Percentiles rank a stretch among this genome's conserved stretches.
Conservation (phyloP, 1,140 invertebrate species). For the Ostrea denselamellosa region DNA sequence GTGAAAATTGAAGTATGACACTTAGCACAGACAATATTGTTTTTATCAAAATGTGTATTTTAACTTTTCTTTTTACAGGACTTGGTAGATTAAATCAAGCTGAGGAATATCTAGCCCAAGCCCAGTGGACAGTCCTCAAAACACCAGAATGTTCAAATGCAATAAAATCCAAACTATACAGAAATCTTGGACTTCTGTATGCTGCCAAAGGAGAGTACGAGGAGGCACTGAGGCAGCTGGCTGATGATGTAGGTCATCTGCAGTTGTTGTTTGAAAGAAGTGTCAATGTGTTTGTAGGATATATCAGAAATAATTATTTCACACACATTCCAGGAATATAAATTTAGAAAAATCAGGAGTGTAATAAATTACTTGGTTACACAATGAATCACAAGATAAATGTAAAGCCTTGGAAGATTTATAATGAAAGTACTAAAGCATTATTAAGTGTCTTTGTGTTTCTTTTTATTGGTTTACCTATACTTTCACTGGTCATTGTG, state of each 20-base stretch:
- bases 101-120: slow-evolving; percentile 79
- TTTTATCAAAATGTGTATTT: neutral
- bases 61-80: slow-evolving; percentile 66
- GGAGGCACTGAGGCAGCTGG: slow-evolving; percentile 75
- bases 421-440: no score
- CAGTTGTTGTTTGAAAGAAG: neutral
- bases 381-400: no score
- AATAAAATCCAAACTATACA: slow-evolving; percentile 78
- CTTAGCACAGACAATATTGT: neutral
- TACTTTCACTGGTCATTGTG: no score
- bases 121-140: slow-evolving; percentile 79
- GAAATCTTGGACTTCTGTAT: slow-evolving; percentile 78
- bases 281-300: neutral
- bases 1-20: neutral
- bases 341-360: no score
- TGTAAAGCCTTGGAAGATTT: no score
- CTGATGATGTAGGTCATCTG: slow-evolving; percentile 76
- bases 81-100: slow-evolving; percentile 76
- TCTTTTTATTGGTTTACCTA: no score
- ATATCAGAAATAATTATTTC: no score
- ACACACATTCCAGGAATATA: neutral
- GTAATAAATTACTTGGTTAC: no score
- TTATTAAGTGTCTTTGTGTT: no score
- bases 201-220: slow-evolving; percentile 78
- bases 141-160: slow-evolving; percentile 77